Conservation (phyloP, 2,888 invertebrate genomes). For the Ormyrus nitidulus region DNA sequence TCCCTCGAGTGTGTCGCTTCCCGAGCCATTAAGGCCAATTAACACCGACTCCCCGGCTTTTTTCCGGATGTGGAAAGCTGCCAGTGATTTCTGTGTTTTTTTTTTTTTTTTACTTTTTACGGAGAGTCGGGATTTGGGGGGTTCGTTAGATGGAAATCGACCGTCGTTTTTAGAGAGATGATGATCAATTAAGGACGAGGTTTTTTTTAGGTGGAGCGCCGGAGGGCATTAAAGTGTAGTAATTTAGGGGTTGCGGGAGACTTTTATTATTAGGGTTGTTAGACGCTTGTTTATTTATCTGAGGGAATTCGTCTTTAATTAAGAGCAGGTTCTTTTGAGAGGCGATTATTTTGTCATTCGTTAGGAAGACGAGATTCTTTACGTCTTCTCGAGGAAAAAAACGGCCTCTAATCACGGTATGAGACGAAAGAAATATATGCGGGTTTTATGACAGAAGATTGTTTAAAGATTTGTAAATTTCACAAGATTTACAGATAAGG, state of each 20-base stretch:
- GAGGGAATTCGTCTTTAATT: not conserved
- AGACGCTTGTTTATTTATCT: constrained; percentile 33
- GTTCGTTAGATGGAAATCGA: constrained; percentile 39
- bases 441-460: no score
- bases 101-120: no score
- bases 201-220: not conserved
- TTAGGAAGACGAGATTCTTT: not conserved
- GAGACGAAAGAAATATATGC: no score
- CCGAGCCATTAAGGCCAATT: constrained; percentile 68
- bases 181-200: constrained; percentile 28
- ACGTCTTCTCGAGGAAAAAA: not conserved
- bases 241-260: constrained; percentile 20
- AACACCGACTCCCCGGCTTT: constrained; percentile 47
- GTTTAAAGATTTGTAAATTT: no score
- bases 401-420: not conserved
- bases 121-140: no score
- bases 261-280: constrained; percentile 28
- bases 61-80: no score
- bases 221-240: constrained; percentile 28
- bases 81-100: no score
- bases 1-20: constrained; percentile 61
- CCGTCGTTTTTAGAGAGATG: not conserved
- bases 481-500: no score
- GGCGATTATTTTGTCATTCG: constrained; percentile 15
- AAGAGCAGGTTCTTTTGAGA: not conserved